These are phyloP conservation scores for Oreochromis spilurus DNA, from an alignment of 2,113 vertebrate genomes.

Conservation along the genomic window DNA sequence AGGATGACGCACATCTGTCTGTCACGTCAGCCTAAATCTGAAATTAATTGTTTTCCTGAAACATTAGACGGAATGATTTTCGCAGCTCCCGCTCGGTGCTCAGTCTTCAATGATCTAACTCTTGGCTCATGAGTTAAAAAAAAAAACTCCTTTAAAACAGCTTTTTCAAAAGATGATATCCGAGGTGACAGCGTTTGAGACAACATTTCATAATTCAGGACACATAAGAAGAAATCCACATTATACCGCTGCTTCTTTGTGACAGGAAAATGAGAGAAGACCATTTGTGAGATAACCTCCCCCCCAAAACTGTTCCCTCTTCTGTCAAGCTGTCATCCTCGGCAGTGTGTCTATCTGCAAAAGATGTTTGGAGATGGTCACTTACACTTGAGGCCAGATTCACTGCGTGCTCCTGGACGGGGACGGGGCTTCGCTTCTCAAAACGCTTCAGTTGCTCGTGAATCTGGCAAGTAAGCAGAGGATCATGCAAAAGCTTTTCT, in stretches of 20 bases:
- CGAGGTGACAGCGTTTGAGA: background rate
- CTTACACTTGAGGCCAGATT: conserved; percentile 62
- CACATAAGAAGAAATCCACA: background rate
- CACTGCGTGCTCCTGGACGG: conserved; percentile 33
- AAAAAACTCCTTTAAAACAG: conserved; percentile 8
- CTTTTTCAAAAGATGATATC: background rate
- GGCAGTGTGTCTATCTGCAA: background rate
- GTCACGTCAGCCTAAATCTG: conserved; percentile 55
- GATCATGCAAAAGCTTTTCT: background rate
- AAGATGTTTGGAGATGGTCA: conserved; percentile 25
- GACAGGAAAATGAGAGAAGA: conserved; percentile 18
- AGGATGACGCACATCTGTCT: background rate
- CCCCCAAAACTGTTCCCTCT: background rate
- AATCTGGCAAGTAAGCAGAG: conserved; percentile 54
- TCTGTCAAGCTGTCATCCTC: conserved; percentile 17
- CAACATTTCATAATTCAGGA: background rate
- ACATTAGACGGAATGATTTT: conserved; percentile 51
- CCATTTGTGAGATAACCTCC: background rate
- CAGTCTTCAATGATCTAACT: conserved; percentile 26
- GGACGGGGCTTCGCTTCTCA: conserved; percentile 43
- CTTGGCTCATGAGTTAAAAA: background rate
- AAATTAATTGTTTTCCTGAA: conserved; percentile 53
- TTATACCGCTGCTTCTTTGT: background rate
- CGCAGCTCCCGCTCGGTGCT: conserved; percentile 26
- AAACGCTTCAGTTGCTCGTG: conserved; percentile 68